phyloP scores from a whole-genome alignment of 2,113 vertebrate species.

The Octodon degus region DNA sequence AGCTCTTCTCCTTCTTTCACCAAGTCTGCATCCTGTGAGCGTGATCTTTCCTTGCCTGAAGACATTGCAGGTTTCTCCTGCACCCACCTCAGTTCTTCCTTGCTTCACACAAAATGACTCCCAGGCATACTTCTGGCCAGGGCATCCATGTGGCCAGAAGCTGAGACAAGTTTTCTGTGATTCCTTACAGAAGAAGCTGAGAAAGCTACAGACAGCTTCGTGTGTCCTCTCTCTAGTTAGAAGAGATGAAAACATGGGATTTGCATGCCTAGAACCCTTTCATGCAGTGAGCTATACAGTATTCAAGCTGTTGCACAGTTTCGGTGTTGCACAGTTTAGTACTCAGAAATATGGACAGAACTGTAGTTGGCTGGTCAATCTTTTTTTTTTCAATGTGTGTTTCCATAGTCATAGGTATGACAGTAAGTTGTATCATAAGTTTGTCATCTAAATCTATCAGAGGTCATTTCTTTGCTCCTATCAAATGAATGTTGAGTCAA shows the following conservation, averaged over 20 bases:
- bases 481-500: neutral
- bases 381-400: neutral
- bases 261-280: neutral
- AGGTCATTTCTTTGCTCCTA: constrained; percentile 2
- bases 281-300: neutral
- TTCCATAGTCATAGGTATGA: neutral
- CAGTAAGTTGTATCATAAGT: neutral
- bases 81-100: neutral
- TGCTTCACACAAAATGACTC: constrained; percentile 7
- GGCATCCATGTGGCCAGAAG: neutral
- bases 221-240: neutral
- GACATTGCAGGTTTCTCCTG: neutral
- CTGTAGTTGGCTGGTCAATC: neutral
- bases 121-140: constrained; percentile 18
- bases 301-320: neutral
- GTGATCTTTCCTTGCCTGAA: constrained; percentile 36
- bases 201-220: neutral
- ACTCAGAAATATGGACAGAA: neutral
- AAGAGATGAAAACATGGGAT: neutral
- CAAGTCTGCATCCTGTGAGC: constrained; percentile 65
- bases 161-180: neutral
- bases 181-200: neutral
- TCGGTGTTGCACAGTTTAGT: neutral
- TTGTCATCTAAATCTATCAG: neutral
- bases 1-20: constrained; percentile 45